phyloP scores from a whole-genome alignment of 1,140 invertebrate species.

The Papilio machaon region DNA sequence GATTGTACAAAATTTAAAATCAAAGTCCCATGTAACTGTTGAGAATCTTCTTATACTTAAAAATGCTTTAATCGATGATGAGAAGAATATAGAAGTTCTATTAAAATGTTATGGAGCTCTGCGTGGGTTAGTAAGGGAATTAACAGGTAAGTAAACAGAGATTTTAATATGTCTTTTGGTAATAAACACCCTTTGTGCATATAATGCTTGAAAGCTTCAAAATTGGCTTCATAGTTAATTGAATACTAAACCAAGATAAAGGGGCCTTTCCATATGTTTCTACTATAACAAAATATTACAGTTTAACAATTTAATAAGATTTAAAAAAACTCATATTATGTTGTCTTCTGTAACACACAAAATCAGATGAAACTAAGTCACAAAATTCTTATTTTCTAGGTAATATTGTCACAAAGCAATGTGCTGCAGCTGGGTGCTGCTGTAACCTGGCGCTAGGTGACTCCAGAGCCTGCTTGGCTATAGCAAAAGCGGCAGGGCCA shows the following conservation, averaged over 20 bases:
- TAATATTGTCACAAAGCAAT: constrained; percentile 64
- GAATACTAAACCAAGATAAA: no score
- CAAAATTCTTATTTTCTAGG: constrained; percentile 56
- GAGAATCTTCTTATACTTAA: constrained; percentile 66
- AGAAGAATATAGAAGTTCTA: constrained; percentile 64
- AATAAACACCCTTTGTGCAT: background rate
- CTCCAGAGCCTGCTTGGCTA: constrained; percentile 49
- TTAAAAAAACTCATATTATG: no score
- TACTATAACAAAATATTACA: no score
- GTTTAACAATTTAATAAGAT: no score
- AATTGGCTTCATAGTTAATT: no score
- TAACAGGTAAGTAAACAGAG: constrained; percentile 62
- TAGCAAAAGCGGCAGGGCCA: constrained; percentile 67
- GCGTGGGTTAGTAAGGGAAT: constrained; percentile 71
- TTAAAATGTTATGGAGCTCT: constrained; percentile 72
- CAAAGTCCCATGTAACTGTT: constrained; percentile 54
- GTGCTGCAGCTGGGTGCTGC: constrained; percentile 69
- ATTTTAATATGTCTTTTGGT: constrained; percentile 15
- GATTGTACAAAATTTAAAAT: constrained; percentile 65
- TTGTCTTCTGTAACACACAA: no score
- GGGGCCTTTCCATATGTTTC: no score
- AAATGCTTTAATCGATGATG: constrained; percentile 69
- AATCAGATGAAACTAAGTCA: background rate
- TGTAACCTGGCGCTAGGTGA: constrained; percentile 78
- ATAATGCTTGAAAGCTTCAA: no score